phyloP scores from a whole-genome alignment of 2,797 vertebrate genomes.

The Anniella stebbinsi region DNA sequence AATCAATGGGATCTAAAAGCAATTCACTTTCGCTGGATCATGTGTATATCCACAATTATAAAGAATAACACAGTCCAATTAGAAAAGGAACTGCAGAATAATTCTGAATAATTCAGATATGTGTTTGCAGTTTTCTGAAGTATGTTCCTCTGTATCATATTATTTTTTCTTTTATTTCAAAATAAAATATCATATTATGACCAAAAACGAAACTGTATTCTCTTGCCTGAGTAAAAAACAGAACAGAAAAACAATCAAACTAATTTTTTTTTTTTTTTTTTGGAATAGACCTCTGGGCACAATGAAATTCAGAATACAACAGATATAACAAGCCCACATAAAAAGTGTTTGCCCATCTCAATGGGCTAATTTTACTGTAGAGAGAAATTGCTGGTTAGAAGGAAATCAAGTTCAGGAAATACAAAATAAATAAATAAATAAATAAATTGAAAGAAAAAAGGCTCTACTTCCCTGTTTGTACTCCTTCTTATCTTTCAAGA shows the following conservation, averaged over 20 bases:
- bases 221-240: not conserved
- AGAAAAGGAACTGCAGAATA: not conserved
- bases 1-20: not conserved
- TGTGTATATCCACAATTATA: not conserved
- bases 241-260: not conserved
- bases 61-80: not conserved
- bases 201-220: not conserved
- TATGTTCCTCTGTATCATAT: not conserved
- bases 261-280: not conserved
- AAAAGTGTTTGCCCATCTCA: not conserved
- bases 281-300: not conserved
- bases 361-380: not conserved
- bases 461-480: not conserved
- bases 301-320: not conserved
- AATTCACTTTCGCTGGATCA: not conserved
- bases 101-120: not conserved
- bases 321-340: not conserved
- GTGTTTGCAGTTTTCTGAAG: not conserved
- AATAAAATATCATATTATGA: not conserved
- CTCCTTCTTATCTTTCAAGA: not conserved
- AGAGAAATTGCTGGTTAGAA: not conserved
- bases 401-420: not conserved
- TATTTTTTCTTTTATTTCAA: not conserved
- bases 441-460: too few species aligned
- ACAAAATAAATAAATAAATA: not conserved